Percentiles rank a stretch among this genome's conserved stretches.
phyloP scores from a whole-genome alignment of 2,113 vertebrate genomes.

The Scatophagus argus region DNA sequence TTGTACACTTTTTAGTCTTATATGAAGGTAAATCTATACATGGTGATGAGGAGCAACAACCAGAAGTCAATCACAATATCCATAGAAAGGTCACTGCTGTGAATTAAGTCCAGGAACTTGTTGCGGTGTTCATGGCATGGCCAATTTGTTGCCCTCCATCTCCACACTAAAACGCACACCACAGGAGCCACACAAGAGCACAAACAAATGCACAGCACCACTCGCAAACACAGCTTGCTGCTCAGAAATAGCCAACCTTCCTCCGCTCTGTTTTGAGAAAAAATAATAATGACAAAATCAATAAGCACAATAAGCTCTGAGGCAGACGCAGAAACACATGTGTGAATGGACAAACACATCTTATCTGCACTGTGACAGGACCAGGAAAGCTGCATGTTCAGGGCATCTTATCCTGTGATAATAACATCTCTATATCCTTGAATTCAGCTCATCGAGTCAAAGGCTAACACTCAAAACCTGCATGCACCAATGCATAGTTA shows the following conservation, averaged over 20 bases:
- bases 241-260: not conserved
- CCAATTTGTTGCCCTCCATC: not conserved
- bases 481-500: not conserved
- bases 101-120: slow-evolving; percentile 9
- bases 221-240: slow-evolving; percentile 27
- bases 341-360: slow-evolving; percentile 6
- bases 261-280: not conserved
- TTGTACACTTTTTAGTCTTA: not conserved
- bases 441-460: not conserved
- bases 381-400: not conserved
- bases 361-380: not conserved
- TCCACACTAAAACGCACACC: slow-evolving; percentile 14
- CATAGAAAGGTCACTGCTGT: not conserved
- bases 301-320: not conserved
- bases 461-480: not conserved
- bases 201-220: slow-evolving; percentile 11
- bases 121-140: slow-evolving; percentile 15
- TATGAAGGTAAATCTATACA: not conserved
- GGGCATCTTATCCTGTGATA: not conserved
- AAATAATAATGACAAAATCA: slow-evolving; percentile 29
- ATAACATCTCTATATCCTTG: not conserved
- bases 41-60: not conserved
- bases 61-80: not conserved
- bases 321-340: not conserved
- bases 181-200: slow-evolving; percentile 29